Conservation (phyloP, 2,113 vertebrate species). For the Limnothrissa miodon region DNA sequence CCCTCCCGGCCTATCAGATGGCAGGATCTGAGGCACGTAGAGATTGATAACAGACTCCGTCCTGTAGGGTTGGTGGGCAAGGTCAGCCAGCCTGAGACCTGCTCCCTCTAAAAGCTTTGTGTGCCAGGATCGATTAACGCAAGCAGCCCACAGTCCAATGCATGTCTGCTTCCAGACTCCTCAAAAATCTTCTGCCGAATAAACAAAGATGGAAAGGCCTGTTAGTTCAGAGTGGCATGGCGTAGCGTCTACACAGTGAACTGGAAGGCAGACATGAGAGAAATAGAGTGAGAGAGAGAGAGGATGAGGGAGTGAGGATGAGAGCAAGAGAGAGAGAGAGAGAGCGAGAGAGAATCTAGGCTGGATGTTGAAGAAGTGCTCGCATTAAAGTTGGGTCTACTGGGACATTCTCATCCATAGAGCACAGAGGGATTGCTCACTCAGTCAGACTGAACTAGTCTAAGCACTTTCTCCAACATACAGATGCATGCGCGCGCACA, state of each 20-base stretch:
- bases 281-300: not conserved
- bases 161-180: conserved; percentile 31
- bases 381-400: conserved; percentile 28
- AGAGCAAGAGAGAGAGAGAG: conserved; percentile 37
- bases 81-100: conserved; percentile 41
- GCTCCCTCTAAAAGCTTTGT: not conserved
- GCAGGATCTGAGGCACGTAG: conserved; percentile 36
- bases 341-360: conserved; percentile 30
- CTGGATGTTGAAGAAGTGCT: conserved; percentile 27
- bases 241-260: not conserved
- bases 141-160: conserved; percentile 37
- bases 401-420: conserved; percentile 25
- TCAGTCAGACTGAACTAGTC: conserved; percentile 2
- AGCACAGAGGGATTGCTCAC: conserved; percentile 21
- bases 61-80: conserved; percentile 34
- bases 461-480: not conserved
- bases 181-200: conserved; percentile 46
- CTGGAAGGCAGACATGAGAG: not conserved
- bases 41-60: conserved; percentile 27
- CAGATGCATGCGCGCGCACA: conserved; percentile 20
- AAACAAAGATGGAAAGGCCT: conserved; percentile 38
- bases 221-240: conserved; percentile 42
- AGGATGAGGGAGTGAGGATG: conserved; percentile 22
- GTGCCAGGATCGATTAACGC: conserved; percentile 31
- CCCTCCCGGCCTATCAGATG: conserved; percentile 11